phyloP scores from a whole-genome alignment of 1,140 invertebrate genomes.

The Hycleus cichorii region DNA sequence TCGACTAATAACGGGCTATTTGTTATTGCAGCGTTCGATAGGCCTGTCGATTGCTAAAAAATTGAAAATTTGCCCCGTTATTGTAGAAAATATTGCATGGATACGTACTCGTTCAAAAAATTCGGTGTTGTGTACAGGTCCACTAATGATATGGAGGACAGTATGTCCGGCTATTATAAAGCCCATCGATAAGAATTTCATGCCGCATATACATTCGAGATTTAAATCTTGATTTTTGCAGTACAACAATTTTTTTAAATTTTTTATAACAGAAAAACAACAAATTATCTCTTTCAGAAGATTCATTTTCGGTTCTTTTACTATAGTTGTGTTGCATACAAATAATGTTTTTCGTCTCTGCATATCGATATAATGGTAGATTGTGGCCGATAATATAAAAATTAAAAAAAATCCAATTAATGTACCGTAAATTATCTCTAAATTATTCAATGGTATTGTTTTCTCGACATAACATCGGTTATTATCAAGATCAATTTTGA shows the following conservation, averaged over 20 bases:
- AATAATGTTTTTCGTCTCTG: conserved; percentile 10
- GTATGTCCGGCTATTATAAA: conserved; percentile 57
- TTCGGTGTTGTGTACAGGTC: conserved; percentile 53
- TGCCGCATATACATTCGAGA: conserved; percentile 56
- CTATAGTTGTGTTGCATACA: conserved; percentile 14
- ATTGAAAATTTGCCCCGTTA: conserved; percentile 5
- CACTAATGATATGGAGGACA: conserved; percentile 54
- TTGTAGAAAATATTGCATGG: background rate
- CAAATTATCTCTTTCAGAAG: conserved; percentile 43
- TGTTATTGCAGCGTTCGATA: conserved; percentile 39
- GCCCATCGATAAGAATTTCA: conserved; percentile 56
- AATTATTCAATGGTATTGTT: conserved; percentile 38
- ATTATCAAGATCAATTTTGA: conserved; percentile 1
- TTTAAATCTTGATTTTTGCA: conserved; percentile 52
- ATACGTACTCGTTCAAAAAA: conserved; percentile 50
- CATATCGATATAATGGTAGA: conserved; percentile 22
- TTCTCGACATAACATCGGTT: conserved; percentile 44
- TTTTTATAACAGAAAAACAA: conserved; percentile 52
- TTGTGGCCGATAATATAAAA: conserved; percentile 23
- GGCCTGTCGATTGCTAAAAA: conserved; percentile 18
- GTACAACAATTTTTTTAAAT: conserved; percentile 52
- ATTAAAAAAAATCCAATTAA: conserved; percentile 37
- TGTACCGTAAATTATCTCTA: conserved; percentile 53
- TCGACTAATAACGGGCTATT: conserved; percentile 60
- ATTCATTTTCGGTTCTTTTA: conserved; percentile 5